Base-by-base conservation (phyloP, 2,888 invertebrate species). In the Stegana nigrithorax region DNA sequence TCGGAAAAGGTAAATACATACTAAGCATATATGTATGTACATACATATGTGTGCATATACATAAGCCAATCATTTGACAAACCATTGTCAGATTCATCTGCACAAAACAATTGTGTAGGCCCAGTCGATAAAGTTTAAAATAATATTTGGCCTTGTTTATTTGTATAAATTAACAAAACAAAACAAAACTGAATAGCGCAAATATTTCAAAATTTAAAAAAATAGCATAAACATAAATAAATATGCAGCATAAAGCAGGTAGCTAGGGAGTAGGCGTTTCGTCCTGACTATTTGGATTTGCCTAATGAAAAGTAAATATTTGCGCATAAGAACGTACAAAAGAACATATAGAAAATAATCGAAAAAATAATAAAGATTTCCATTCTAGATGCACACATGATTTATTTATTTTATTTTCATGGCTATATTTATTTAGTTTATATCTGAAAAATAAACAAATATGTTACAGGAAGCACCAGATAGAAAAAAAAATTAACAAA, bases 251-350 rank as follows among this genome's bases (percentile, higher is more conserved):
- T 29, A 29, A 29, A 7, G 29, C 10, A 29, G n/a, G n/a, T n/a
- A 29, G n/a, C 32, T 32, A 32, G n/a, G 32, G 32, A n/a, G 10
- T 32, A 32, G n/a, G n/a, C n/a, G n/a, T 10, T 2, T 32, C 12
- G 32, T 32, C 32, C 10, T 5, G 12, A n/a, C 32, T 32, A 10
- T 32, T 32, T 32, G 2, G 3, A 32, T 44, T 36, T 21, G 36
- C 19, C 58, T 73, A 76, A 76, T 76, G 75, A 75, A 76, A 76
- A 68, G 63, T 71, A 53, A 76, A 76, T 77, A 76, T 76, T 76
- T 73, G 63, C 69, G 53, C 39, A 62, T 39, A 32, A 58, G n/a
- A 29, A 19, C 36, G n/a, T 14, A 55, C 29, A 60, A 56, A 7
- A 21, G 27, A 21, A 21, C 45, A 58, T 17, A 58, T 26, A 26